Conservation (phyloP, 2,113 vertebrate genomes). For the Notarius lentiginosus region DNA sequence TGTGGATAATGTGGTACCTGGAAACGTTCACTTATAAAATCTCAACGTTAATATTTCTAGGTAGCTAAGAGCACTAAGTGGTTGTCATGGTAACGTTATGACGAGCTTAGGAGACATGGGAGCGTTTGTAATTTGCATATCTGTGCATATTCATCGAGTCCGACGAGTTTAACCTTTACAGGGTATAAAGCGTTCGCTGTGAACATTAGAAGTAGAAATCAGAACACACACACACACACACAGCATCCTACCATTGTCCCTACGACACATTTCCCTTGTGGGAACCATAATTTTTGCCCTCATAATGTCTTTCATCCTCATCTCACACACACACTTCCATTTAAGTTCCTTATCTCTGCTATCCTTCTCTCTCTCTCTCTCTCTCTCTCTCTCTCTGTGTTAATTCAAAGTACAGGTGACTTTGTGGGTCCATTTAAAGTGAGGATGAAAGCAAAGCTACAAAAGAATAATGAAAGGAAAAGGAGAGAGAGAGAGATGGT, state of each 20-base stretch:
- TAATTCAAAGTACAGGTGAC: slow-evolving; percentile 28
- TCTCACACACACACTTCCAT: background rate
- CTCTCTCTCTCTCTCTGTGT: background rate
- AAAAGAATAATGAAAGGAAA: background rate
- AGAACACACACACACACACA: background rate
- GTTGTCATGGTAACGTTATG: background rate
- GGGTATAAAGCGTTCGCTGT: background rate
- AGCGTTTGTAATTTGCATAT: background rate
- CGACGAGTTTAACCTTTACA: background rate
- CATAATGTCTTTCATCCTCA: slow-evolving; percentile 8
- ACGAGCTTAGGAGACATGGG: background rate
- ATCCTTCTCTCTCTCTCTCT: background rate
- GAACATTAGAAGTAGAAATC: background rate
- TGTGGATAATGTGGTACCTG: background rate
- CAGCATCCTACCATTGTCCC: background rate
- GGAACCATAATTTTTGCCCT: background rate
- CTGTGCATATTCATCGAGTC: background rate
- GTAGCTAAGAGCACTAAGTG: background rate
- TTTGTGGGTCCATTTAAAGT: slow-evolving; percentile 3
- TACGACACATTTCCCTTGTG: background rate
- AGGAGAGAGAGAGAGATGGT: background rate
- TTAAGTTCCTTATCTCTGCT: slow-evolving; percentile 15
- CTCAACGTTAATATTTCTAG: background rate
- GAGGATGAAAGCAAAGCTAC: slow-evolving; percentile 10
- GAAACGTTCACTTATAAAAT: background rate